Evolutionary conservation across 1,140 invertebrate species (phyloP).

Genomic region (Cepaea nemoralis): DNA sequence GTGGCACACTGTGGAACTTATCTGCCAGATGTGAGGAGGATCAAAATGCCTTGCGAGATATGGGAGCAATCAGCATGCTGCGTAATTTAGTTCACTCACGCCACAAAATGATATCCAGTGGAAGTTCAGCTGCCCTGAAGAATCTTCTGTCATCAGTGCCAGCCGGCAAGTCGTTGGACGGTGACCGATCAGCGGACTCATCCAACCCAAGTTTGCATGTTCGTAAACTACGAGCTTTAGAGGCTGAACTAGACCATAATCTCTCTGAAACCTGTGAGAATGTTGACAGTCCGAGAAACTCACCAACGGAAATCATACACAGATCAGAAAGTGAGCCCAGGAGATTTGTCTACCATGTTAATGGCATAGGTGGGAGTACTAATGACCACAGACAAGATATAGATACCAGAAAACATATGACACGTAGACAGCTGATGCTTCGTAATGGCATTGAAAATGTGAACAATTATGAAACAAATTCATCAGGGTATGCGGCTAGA

Average conservation of each 20-base stretch:
- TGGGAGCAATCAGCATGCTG: constrained; percentile 93
- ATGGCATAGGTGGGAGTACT: not conserved
- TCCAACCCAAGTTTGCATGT: constrained; percentile 85
- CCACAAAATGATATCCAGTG: constrained; percentile 97
- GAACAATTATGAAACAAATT: constrained; percentile 55
- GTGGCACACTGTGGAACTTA: constrained; percentile 95
- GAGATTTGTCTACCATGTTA: constrained; percentile 29
- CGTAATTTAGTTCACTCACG: constrained; percentile 93
- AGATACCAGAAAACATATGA: constrained; percentile 27
- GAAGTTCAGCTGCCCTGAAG: constrained; percentile 91
- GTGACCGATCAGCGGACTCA: constrained; percentile 72
- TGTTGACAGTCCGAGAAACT: constrained; percentile 79
- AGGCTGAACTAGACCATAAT: constrained; percentile 89
- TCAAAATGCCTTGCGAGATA: constrained; percentile 89
- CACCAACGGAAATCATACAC: constrained; percentile 24
- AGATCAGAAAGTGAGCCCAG: constrained; percentile 46
- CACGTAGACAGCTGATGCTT: constrained; percentile 39
- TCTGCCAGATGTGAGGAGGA: constrained; percentile 90
- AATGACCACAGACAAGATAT: not conserved
- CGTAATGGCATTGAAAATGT: constrained; percentile 44
- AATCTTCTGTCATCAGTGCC: constrained; percentile 87
- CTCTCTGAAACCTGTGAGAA: constrained; percentile 92
- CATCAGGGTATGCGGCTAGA: constrained; percentile 64
- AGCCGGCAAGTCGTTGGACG: constrained; percentile 76
- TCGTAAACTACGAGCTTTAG: constrained; percentile 87